Percentiles rank a stretch among this genome's conserved stretches.
phyloP scores from a whole-genome alignment of 2,888 invertebrate genomes.

The Belgica antarctica region DNA sequence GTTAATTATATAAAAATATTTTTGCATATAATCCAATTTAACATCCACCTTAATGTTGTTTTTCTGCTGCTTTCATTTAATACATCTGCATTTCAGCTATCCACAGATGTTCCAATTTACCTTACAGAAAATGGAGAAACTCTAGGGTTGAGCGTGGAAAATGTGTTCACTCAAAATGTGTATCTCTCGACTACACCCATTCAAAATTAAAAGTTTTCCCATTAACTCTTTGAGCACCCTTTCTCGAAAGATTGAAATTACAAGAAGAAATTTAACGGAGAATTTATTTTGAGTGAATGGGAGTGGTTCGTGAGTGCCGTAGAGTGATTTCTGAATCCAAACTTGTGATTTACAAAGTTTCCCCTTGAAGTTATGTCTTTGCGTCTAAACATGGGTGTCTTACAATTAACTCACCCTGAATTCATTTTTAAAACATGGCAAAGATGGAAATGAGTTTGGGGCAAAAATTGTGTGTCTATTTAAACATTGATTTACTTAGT shows the following conservation, averaged over 20 bases:
- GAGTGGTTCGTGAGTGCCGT: too few species aligned
- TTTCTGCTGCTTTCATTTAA: background rate
- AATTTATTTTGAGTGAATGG: too few species aligned
- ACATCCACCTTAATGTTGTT: background rate
- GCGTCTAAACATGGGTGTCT: too few species aligned
- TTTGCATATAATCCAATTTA: constrained; percentile 34
- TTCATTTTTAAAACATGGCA: background rate
- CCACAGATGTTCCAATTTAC: constrained; percentile 12
- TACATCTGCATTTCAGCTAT: background rate
- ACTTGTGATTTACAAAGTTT: too few species aligned
- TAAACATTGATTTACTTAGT: constrained; percentile 3
- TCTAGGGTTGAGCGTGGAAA: too few species aligned
- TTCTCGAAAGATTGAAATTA: constrained; percentile 31
- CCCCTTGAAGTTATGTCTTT: too few species aligned
- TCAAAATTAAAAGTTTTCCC: constrained; percentile 42
- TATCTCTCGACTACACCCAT: constrained; percentile 11
- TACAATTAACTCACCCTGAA: too few species aligned
- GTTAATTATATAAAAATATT: constrained; percentile 3
- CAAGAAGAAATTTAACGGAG: background rate
- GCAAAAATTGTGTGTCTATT: background rate
- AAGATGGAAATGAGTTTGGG: background rate
- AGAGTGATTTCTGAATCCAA: too few species aligned
- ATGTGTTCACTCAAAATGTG: constrained; percentile 16
- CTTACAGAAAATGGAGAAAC: background rate
- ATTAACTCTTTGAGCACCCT: constrained; percentile 37